phyloP scores from a whole-genome alignment of 1,140 invertebrate genomes.

The Pogonomyrmex californicus region DNA sequence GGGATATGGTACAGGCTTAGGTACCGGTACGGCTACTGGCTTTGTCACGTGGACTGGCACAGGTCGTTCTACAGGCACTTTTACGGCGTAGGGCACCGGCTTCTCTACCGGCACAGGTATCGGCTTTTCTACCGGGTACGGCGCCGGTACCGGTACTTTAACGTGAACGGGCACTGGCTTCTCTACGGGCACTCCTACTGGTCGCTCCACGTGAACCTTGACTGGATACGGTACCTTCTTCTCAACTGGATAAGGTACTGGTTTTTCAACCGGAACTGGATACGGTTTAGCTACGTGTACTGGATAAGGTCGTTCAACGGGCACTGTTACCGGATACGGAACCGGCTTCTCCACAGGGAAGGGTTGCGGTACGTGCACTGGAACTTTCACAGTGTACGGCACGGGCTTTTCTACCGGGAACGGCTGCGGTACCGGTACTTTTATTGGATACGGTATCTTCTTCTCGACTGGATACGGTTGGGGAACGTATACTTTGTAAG shows the following conservation, averaged over 20 bases:
- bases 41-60: conserved; percentile 83
- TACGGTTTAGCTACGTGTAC: conserved; percentile 86
- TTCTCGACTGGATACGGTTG: conserved; percentile 87
- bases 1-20: conserved; percentile 88
- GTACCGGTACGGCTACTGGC: conserved; percentile 85
- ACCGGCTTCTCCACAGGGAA: conserved; percentile 82
- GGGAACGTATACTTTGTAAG: conserved; percentile 90
- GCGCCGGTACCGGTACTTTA: conserved; percentile 86
- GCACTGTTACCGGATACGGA: conserved; percentile 80
- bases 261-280: conserved; percentile 84
- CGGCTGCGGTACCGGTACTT: conserved; percentile 81
- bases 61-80: conserved; percentile 89
- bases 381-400: conserved; percentile 83
- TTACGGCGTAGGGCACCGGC: conserved; percentile 90
- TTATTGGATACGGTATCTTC: conserved; percentile 81
- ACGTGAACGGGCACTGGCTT: conserved; percentile 88
- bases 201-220: conserved; percentile 83
- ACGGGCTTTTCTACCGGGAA: conserved; percentile 84
- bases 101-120: conserved; percentile 92
- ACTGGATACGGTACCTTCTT: conserved; percentile 86
- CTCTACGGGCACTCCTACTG: conserved; percentile 86
- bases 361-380: conserved; percentile 84
- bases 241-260: conserved; percentile 79
- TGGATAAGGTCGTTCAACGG: conserved; percentile 82
- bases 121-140: conserved; percentile 86